phyloP scores from a whole-genome alignment of 2,113 vertebrate species.

The Cyanoramphus novaezelandiae region DNA sequence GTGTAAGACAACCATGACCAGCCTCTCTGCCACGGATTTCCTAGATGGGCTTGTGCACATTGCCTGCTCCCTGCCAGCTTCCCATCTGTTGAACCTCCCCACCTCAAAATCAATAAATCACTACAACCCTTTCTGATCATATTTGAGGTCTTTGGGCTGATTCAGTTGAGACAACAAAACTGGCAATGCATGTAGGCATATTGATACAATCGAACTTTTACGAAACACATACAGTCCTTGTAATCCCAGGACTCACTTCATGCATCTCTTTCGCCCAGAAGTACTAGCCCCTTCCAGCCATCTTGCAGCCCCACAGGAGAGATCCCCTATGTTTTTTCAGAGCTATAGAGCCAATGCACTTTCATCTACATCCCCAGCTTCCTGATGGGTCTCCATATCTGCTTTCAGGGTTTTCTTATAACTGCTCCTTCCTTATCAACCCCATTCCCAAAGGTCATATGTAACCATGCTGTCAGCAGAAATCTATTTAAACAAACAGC shows the following conservation, averaged over 20 bases:
- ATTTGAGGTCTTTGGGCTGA: not conserved
- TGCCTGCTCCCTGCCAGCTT: not conserved
- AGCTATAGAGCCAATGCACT: not conserved
- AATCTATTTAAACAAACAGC: slow-evolving; percentile 45
- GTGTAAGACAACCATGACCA: not conserved
- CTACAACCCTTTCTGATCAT: not conserved
- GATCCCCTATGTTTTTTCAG: not conserved
- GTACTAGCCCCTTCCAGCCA: not conserved
- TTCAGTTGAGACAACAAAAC: not conserved
- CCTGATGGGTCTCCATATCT: not conserved
- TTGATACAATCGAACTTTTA: not conserved
- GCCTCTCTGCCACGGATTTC: not conserved
- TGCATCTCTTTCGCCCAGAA: not conserved
- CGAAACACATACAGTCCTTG: not conserved
- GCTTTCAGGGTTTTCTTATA: slow-evolving; percentile 33
- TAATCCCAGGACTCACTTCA: not conserved
- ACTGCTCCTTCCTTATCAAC: slow-evolving; percentile 33
- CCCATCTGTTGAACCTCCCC: not conserved
- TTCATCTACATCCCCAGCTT: slow-evolving; percentile 17
- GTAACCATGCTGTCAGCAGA: not conserved
- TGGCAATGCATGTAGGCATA: not conserved
- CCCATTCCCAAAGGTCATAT: not conserved
- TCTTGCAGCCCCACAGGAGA: not conserved
- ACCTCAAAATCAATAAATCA: not conserved
- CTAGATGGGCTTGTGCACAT: not conserved